phyloP scores from a whole-genome alignment of 2,113 vertebrate genomes.

The Apteryx mantelli region DNA sequence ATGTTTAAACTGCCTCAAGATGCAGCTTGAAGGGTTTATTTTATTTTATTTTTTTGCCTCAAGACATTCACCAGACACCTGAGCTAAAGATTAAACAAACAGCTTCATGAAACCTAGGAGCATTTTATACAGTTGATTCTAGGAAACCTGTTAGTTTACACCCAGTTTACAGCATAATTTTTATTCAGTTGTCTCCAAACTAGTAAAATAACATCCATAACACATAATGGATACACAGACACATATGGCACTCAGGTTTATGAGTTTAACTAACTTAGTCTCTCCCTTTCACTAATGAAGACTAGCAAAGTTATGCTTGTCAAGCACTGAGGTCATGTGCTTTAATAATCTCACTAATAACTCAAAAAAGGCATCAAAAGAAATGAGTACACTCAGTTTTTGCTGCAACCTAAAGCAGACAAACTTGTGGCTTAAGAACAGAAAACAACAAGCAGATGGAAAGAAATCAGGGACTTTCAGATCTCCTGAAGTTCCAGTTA shows the following conservation, averaged over 20 bases:
- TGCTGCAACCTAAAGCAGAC: not conserved
- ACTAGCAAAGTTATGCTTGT: not conserved
- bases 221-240: not conserved
- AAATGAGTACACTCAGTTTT: not conserved
- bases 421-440: not conserved
- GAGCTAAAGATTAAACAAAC: not conserved
- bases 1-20: not conserved
- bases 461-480: not conserved
- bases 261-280: not conserved
- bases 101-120: not conserved
- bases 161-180: not conserved
- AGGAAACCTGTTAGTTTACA: not conserved
- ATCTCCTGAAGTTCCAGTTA: not conserved
- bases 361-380: not conserved
- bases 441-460: not conserved
- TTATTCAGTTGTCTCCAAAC: not conserved
- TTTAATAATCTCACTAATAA: not conserved
- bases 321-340: not conserved
- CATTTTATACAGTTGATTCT: not conserved
- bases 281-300: not conserved
- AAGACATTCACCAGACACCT: not conserved
- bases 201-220: not conserved
- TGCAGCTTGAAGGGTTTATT: not conserved
- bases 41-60: too few relatives aligned
- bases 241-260: not conserved